phyloP scores from a whole-genome alignment of 2,888 invertebrate genomes.

The Dolomedes plantarius region DNA sequence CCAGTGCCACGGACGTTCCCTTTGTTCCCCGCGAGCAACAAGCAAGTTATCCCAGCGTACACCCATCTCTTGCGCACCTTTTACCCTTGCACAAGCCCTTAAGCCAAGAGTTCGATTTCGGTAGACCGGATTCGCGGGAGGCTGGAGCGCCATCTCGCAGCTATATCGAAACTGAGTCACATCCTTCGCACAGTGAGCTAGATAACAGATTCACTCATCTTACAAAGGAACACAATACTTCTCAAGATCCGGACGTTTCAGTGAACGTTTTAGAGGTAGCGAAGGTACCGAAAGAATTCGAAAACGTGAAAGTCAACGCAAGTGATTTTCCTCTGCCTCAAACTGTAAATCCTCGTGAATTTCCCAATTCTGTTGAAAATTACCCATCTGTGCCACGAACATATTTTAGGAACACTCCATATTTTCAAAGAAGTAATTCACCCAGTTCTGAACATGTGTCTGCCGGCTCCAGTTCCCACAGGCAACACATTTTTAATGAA shows the following conservation, averaged over 20 bases:
- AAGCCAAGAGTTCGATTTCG: not conserved
- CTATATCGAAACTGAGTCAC: not conserved
- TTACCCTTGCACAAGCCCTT: not conserved
- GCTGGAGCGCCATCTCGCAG: not conserved
- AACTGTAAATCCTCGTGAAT: not conserved
- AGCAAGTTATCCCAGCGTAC: not conserved
- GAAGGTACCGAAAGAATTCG: conserved; percentile 20
- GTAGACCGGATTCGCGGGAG: not conserved
- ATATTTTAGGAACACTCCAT: not conserved
- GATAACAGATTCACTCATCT: not conserved
- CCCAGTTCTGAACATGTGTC: no score
- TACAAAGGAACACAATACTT: not conserved
- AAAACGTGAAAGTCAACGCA: conserved; percentile 5
- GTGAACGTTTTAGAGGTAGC: conserved; percentile 34
- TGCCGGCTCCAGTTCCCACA: no score
- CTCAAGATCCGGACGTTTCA: conserved; percentile 28
- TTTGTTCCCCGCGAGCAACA: no score
- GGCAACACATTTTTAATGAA: not conserved
- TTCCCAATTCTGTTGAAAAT: conserved; percentile 3
- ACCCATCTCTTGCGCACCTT: not conserved
- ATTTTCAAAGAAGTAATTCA: not conserved
- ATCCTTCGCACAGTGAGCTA: not conserved
- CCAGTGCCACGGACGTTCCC: no score
- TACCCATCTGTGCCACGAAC: not conserved
- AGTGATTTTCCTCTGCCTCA: not conserved